Evolutionary conservation across 1,140 invertebrate genomes (phyloP).

Genomic region (Heliconius congener): DNA sequence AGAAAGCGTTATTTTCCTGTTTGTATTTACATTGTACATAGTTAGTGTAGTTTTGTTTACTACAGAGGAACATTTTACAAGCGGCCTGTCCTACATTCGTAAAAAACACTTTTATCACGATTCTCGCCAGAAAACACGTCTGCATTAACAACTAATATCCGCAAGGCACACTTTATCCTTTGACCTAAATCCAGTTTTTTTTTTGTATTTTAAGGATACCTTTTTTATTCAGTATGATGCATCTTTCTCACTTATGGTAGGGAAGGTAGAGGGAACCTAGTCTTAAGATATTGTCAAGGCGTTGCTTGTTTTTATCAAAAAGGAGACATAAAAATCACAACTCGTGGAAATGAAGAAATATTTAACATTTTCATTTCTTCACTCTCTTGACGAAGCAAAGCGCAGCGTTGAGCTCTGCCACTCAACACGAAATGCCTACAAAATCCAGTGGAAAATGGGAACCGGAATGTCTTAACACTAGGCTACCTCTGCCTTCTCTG

Average conservation of each 20-base stretch:
- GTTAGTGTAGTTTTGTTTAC: background rate
- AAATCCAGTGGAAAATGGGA: no score
- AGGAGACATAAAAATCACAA: no score
- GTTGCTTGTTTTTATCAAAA: no score
- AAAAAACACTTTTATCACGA: slow-evolving; percentile 7
- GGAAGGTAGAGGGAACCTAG: no score
- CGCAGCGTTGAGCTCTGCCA: no score
- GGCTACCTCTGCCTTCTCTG: no score
- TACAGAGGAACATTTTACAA: background rate
- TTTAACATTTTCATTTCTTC: no score
- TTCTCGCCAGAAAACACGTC: slow-evolving; percentile 12
- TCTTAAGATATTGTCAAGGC: no score
- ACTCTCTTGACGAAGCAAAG: no score
- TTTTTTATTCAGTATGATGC: background rate
- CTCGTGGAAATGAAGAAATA: no score
- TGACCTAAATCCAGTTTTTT: background rate
- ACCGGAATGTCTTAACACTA: no score
- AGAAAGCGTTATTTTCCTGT: background rate
- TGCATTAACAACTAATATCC: background rate
- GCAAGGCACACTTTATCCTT: slow-evolving; percentile 4
- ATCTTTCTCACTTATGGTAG: background rate
- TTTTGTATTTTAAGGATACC: background rate
- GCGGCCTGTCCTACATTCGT: slow-evolving; percentile 7
- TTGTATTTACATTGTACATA: background rate
- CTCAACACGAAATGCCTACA: no score